Percentiles rank a stretch among this genome's conserved stretches.
Conservation (phyloP, 1,140 invertebrate genomes). For the Wasmannia auropunctata region DNA sequence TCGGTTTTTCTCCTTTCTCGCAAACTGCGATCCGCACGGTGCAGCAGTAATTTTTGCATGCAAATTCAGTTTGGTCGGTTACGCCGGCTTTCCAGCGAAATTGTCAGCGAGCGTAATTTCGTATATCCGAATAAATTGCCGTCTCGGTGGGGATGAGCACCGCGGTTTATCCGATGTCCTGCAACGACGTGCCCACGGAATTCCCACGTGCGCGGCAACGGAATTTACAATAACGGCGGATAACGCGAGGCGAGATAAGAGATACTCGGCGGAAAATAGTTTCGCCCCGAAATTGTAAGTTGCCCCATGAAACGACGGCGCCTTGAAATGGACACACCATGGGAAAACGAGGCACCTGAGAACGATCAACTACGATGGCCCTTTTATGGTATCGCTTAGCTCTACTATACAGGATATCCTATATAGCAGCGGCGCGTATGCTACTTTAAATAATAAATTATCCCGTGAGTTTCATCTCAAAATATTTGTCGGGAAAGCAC, state of each 20-base stretch:
- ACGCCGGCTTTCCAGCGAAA: background rate
- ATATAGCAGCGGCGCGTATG: background rate
- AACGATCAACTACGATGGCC: background rate
- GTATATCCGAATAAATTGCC: conserved; percentile 51
- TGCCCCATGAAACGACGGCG: background rate
- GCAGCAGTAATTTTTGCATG: conserved; percentile 29
- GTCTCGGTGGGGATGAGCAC: conserved; percentile 14
- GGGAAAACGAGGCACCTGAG: background rate
- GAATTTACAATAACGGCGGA: conserved; percentile 44
- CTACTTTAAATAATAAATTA: conserved; percentile 5
- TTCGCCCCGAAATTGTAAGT: conserved; percentile 21
- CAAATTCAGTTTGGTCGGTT: conserved; percentile 20
- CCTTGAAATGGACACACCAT: background rate
- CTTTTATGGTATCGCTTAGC: background rate
- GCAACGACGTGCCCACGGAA: conserved; percentile 11
- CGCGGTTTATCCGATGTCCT: conserved; percentile 47
- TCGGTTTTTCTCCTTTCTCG: too few relatives aligned
- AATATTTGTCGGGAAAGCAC: background rate
- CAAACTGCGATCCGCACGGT: background rate
- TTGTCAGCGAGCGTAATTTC: conserved; percentile 39
- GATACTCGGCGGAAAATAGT: conserved; percentile 31
- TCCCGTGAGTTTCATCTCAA: background rate
- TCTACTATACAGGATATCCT: background rate
- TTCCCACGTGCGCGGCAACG: conserved; percentile 26
- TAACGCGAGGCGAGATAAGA: conserved; percentile 42